Evolutionary conservation across 1,140 invertebrate species (phyloP).

Genomic region (Hydropsyche tenuis): DNA sequence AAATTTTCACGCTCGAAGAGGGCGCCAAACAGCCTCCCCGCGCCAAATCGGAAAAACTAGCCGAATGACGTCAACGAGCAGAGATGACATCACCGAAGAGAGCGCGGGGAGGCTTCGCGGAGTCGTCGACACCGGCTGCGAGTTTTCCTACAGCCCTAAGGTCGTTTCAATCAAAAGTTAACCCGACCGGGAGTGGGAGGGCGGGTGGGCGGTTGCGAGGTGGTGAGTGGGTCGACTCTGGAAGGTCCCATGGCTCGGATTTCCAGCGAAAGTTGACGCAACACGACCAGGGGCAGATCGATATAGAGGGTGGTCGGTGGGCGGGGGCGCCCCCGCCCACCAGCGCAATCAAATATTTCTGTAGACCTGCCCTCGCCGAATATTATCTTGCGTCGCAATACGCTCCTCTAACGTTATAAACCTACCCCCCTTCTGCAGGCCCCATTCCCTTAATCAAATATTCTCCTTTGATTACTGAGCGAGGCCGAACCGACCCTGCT

Average conservation of each 20-base stretch:
- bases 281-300: conserved; percentile 22
- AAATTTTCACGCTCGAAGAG: conserved; percentile 17
- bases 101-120: conserved; percentile 16
- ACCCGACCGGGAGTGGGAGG: neutral
- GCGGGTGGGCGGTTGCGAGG: neutral
- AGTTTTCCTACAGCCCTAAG: conserved; percentile 25
- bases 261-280: conserved; percentile 36
- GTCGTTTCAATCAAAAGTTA: conserved; percentile 48
- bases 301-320: neutral
- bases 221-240: neutral
- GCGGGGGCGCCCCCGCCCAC: neutral
- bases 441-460: conserved; percentile 35
- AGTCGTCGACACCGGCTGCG: neutral
- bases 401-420: neutral
- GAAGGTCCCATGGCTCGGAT: conserved; percentile 35
- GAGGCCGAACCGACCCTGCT: neutral
- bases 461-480: conserved; percentile 36
- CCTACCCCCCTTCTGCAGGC: neutral
- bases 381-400: conserved; percentile 36
- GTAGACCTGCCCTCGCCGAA: conserved; percentile 34
- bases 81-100: neutral
- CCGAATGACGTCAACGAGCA: conserved; percentile 17
- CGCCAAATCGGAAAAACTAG: neutral
- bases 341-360: conserved; percentile 40
- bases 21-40: neutral